phyloP scores from a whole-genome alignment of 2,113 vertebrate species.

The Tragelaphus buxtoni region DNA sequence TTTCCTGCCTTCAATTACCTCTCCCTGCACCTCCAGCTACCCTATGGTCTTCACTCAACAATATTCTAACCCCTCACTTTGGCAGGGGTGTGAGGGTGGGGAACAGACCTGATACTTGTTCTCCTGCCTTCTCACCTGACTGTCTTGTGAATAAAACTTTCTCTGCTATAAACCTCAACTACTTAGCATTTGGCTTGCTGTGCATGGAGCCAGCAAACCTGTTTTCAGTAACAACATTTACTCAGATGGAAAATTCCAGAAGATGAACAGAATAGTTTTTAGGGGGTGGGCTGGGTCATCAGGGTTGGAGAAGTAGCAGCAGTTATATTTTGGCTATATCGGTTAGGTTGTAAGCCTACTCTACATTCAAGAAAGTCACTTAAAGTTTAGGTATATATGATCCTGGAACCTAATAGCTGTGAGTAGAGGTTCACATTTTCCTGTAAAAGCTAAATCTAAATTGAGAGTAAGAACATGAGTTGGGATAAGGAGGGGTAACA shows the following conservation, averaged over 20 bases:
- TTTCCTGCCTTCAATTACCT: background rate
- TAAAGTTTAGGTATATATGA: background rate
- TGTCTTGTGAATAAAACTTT: background rate
- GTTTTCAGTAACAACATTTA: background rate
- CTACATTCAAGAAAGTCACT: background rate
- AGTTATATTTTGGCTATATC: background rate
- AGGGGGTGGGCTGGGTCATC: background rate
- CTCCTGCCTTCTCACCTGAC: background rate
- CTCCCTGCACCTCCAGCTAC: background rate
- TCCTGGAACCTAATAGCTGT: background rate
- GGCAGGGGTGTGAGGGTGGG: rapidly evolving
- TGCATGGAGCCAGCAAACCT: background rate
- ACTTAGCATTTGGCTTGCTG: background rate
- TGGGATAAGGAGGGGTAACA: background rate
- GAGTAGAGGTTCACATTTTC: background rate
- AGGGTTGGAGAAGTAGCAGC: background rate
- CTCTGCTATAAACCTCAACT: background rate
- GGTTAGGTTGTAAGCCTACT: background rate
- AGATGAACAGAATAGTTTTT: background rate
- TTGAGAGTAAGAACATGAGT: background rate
- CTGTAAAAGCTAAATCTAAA: background rate
- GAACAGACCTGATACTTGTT: background rate
- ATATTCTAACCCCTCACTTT: background rate
- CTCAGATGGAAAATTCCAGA: background rate
- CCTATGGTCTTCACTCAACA: background rate